Conservation (phyloP, 1,140 invertebrate species). For the Penaeus chinensis region DNA sequence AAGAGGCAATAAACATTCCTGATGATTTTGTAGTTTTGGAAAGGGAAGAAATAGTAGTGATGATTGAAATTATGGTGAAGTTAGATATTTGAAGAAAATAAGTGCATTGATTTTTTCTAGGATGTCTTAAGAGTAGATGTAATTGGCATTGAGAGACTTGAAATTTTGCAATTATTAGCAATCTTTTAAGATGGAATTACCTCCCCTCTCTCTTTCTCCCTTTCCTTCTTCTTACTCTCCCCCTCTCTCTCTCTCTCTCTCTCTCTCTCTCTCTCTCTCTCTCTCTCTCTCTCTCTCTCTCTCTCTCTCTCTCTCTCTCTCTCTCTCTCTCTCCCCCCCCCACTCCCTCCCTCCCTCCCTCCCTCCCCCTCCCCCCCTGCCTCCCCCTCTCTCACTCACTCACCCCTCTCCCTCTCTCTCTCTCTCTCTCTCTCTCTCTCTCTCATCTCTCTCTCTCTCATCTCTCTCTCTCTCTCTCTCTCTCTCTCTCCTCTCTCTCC, state of each 20-base stretch:
- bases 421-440: not conserved
- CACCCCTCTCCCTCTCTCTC: not conserved
- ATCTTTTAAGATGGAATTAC: not conserved
- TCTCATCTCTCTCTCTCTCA: not conserved
- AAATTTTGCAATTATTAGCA: conserved; percentile 11
- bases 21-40: too few relatives aligned
- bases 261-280: not conserved
- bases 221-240: not conserved
- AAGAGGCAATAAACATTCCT: too few relatives aligned
- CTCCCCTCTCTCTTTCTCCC: not conserved
- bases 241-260: not conserved
- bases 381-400: conserved; percentile 25
- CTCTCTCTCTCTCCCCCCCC: conserved; percentile 24
- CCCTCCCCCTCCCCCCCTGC: conserved; percentile 15
- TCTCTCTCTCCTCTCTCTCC: not conserved
- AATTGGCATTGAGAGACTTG: not conserved
- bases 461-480: too few relatives aligned
- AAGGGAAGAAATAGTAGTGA: too few relatives aligned
- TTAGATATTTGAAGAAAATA: too few relatives aligned
- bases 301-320: conserved; percentile 26
- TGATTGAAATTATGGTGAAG: too few relatives aligned
- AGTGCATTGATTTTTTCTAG: not conserved
- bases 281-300: not conserved
- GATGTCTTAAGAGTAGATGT: not conserved
- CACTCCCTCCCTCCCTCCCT: conserved; percentile 18